phyloP scores from a whole-genome alignment of 2,113 vertebrate species.

The Himantopus leucocephalus region DNA sequence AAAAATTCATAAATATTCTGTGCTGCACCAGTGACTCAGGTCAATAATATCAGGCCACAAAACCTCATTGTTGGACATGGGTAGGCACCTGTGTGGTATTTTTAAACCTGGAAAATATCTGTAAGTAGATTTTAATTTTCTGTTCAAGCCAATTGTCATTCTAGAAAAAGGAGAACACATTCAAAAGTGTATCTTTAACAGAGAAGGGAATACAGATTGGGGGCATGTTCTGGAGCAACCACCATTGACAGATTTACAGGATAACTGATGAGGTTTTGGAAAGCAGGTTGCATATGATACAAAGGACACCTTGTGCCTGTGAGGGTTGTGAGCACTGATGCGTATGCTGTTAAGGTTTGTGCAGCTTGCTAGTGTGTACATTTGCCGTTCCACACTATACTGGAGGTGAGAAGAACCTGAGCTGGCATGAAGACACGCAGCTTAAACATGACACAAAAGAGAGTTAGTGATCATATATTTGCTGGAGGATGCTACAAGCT shows the following conservation, averaged over 20 bases:
- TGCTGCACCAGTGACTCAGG: background rate
- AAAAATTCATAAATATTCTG: background rate
- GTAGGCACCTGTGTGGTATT: background rate
- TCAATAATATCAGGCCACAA: background rate
- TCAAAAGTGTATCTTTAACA: background rate
- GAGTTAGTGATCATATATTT: constrained; percentile 24
- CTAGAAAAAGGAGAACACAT: background rate
- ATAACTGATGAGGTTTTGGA: constrained; percentile 8
- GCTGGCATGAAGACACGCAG: background rate
- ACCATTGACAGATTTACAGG: background rate
- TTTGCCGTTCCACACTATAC: constrained; percentile 20
- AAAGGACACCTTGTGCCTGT: constrained; percentile 19
- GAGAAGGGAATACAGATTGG: background rate
- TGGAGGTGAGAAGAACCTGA: constrained; percentile 33
- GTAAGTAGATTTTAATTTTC: background rate
- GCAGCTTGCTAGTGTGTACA: constrained; percentile 5
- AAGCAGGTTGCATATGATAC: background rate
- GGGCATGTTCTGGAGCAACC: background rate
- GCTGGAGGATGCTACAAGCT: background rate
- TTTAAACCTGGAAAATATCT: background rate
- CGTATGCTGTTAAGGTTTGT: background rate
- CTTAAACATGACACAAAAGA: constrained; percentile 1
- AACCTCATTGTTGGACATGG: background rate
- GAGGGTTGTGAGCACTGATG: background rate
- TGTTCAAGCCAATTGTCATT: background rate